Percentiles rank a stretch among this genome's conserved stretches.
Evolutionary conservation across 2,888 invertebrate species (phyloP).

Genomic region (Drosophila suboccidentalis): DNA sequence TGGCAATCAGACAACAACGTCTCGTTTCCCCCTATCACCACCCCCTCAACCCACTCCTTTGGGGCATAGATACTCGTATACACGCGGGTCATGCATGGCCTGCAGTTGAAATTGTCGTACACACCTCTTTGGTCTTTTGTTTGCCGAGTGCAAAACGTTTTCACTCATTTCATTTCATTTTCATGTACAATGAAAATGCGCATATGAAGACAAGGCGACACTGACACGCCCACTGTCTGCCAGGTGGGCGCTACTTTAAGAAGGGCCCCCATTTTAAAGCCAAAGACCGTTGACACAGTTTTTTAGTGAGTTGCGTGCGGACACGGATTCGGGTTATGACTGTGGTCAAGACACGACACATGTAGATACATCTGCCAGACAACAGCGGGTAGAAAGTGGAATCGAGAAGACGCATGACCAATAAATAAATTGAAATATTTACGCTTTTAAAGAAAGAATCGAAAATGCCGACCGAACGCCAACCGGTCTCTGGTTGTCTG

Average conservation of each 20-base stretch:
- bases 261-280: constrained; percentile 54
- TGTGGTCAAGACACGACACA: constrained; percentile 70
- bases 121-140: constrained; percentile 66
- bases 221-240: constrained; percentile 59
- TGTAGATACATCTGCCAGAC: constrained; percentile 62
- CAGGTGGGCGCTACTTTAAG: constrained; percentile 31
- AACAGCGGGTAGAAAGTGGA: constrained; percentile 64
- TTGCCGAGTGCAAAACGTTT: constrained; percentile 68
- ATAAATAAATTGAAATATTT: constrained; percentile 80
- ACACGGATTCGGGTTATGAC: constrained; percentile 23
- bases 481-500: constrained; percentile 59
- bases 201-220: constrained; percentile 36
- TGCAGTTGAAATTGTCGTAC: constrained; percentile 68
- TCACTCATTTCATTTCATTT: constrained; percentile 66
- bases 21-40: constrained; percentile 4
- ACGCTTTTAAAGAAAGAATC: constrained; percentile 69
- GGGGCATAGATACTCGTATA: constrained; percentile 42
- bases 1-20: constrained; percentile 70
- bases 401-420: constrained; percentile 67
- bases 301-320: constrained; percentile 56
- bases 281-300: constrained; percentile 76
- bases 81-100: constrained; percentile 73
- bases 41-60: constrained; percentile 2
- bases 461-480: constrained; percentile 45
- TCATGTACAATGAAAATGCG: constrained; percentile 72